Conservation (phyloP, 2,113 vertebrate genomes). For the Megalops atlanticus region DNA sequence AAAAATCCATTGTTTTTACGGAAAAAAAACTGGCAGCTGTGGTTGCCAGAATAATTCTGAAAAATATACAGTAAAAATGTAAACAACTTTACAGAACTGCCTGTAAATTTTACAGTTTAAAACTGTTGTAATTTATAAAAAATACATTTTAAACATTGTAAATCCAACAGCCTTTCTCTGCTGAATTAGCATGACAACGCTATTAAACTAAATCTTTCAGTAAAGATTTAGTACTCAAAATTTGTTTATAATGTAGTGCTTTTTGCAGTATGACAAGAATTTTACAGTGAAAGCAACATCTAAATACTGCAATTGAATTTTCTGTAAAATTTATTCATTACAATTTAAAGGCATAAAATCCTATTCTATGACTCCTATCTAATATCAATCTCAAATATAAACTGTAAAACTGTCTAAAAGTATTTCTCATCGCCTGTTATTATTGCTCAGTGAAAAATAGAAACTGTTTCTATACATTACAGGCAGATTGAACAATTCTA, state of each 20-base stretch:
- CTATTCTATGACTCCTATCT: background rate
- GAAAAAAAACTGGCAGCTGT: too few relatives aligned
- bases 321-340: background rate
- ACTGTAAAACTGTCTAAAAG: conserved; percentile 3
- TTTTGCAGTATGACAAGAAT: background rate
- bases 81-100: too few relatives aligned
- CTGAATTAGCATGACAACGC: too few relatives aligned
- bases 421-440: background rate
- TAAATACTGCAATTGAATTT: background rate
- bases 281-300: conserved; percentile 8
- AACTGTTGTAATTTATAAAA: too few relatives aligned
- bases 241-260: conserved; percentile 7
- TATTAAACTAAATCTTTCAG: too few relatives aligned
- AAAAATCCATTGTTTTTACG: too few relatives aligned
- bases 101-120: too few relatives aligned
- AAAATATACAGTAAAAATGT: too few relatives aligned
- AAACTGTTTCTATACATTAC: conserved; percentile 13
- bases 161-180: too few relatives aligned
- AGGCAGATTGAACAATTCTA: conserved; percentile 13
- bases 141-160: too few relatives aligned
- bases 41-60: too few relatives aligned
- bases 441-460: background rate
- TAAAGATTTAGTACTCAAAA: conserved; percentile 16
- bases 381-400: background rate
- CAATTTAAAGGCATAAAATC: conserved; percentile 11